Evolutionary conservation across 2,888 invertebrate species (phyloP).

Genomic region (Anagyrus pseudococci): DNA sequence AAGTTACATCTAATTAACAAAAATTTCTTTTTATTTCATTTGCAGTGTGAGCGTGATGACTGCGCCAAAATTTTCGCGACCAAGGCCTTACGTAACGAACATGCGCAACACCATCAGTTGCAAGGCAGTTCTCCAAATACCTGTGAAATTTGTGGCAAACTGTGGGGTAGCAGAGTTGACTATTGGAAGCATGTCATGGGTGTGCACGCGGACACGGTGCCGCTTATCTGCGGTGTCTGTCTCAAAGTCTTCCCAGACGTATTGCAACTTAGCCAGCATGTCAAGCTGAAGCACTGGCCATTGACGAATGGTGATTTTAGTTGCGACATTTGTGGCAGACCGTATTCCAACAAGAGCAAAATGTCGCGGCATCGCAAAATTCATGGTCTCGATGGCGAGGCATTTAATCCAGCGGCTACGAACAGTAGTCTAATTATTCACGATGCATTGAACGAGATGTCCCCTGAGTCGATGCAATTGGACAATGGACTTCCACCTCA

Average conservation of each 20-base stretch:
- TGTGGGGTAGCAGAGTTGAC: conserved; percentile 64
- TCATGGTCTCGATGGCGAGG: conserved; percentile 57
- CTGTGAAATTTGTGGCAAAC: conserved; percentile 63
- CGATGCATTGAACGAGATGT: conserved; percentile 27
- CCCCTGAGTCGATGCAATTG: conserved; percentile 17
- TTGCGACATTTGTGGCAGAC: conserved; percentile 64
- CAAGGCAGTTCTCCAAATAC: conserved; percentile 61
- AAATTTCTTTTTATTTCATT: conserved; percentile 18
- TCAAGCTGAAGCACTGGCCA: conserved; percentile 61
- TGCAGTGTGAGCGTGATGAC: conserved; percentile 56
- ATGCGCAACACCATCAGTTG: conserved; percentile 60
- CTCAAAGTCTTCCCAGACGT: conserved; percentile 63
- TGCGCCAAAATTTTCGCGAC: conserved; percentile 63
- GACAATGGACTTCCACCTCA: conserved; percentile 35
- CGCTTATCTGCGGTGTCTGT: conserved; percentile 63
- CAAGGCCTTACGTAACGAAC: conserved; percentile 60
- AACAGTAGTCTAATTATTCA: conserved; percentile 29
- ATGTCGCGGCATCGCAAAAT: conserved; percentile 64
- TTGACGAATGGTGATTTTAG: conserved; percentile 62
- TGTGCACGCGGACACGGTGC: conserved; percentile 63
- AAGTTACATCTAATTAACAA: too few species aligned
- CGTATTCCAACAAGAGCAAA: conserved; percentile 64
- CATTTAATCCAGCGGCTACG: conserved; percentile 22
- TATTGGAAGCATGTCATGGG: conserved; percentile 66
- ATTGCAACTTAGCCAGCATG: conserved; percentile 59